Evolutionary conservation across 2,113 vertebrate genomes (phyloP), one percentile per base, ranked within the genome.

Genomic region (Ardeotis arabs): DNA sequence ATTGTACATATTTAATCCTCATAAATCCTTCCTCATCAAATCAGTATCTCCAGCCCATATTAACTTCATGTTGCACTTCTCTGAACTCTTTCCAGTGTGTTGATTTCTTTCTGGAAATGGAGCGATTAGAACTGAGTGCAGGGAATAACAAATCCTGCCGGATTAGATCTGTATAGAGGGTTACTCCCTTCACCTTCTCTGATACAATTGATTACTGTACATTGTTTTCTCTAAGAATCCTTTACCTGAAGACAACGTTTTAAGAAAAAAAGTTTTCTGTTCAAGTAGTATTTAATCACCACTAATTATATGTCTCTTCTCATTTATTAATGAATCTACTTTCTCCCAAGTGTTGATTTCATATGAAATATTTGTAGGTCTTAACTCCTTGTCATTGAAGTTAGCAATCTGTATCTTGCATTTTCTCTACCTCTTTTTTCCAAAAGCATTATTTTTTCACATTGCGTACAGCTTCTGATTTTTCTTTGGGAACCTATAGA

Each of bases 31-130:
- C 55, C 15, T 53, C 69, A 78, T 92, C 73, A 76, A 95, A 93
- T 93, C 83, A 84, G 64, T 90, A 84, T 87, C 83, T 95, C 31
- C 86, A 89, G 13, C 29, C 15, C 2, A 1, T 90, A 75, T 56
- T 94, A 78, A 93, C 68, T 94, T 90, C 64, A 41, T 49, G 15
- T 69, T 92, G n/a, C 77, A 55, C 37, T 92, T 41, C 77, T 95
- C 89, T 92, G 84, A 96, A 92, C 62, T 89, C 91, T 63, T 87
- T 92, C 83, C 90, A 82, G 39, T 49, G 25, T 72, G n/a, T 58
- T 78, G 80, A 68, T 93, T 91, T 93, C 64, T 92, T 87, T 94
- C 85, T 81, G 19, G n/a, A 77, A 95, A 84, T 44, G 53, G 9
- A 56, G 16, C 0, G 5, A 53, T 78, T 87, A 75, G 44, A 90